Conservation (phyloP, 2,113 vertebrate species). For the Nycticorax nycticorax region DNA sequence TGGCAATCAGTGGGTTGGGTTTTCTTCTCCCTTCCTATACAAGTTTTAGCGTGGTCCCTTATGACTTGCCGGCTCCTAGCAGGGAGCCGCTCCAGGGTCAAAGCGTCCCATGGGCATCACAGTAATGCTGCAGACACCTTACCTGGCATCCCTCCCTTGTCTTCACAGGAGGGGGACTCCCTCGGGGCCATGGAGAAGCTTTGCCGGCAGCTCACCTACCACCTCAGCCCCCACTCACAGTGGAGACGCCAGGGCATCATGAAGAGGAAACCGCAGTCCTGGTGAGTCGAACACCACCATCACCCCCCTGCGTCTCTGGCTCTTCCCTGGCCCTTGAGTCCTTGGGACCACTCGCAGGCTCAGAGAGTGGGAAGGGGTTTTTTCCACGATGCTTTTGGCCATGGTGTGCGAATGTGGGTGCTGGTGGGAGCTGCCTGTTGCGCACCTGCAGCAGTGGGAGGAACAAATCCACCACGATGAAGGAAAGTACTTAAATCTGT, state of each 20-base stretch:
- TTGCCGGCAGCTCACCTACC: slow-evolving; percentile 96
- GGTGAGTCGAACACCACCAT: slow-evolving; percentile 77
- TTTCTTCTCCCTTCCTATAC: not conserved
- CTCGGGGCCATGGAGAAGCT: slow-evolving; percentile 95
- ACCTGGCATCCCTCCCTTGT: not conserved
- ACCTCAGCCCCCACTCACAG: slow-evolving; percentile 96
- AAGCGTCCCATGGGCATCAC: accelerated
- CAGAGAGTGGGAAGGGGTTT: not conserved
- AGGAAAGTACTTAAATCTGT: not conserved
- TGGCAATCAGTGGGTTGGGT: not conserved
- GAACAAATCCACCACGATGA: not conserved
- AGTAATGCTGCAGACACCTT: not conserved
- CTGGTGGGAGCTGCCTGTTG: not conserved
- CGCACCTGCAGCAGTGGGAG: not conserved
- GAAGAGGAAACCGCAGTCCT: slow-evolving; percentile 94
- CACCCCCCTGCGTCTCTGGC: not conserved
- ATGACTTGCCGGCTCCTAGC: not conserved
- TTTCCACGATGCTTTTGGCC: accelerated
- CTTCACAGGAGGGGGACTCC: slow-evolving; percentile 86
- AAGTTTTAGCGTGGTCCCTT: not conserved
- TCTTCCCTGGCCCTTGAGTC: accelerated
- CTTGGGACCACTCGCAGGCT: not conserved
- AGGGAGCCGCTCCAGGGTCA: accelerated
- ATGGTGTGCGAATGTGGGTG: not conserved
- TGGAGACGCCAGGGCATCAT: slow-evolving; percentile 91